phyloP scores from a whole-genome alignment of 2,113 vertebrate genomes.

The Lepus timidus region DNA sequence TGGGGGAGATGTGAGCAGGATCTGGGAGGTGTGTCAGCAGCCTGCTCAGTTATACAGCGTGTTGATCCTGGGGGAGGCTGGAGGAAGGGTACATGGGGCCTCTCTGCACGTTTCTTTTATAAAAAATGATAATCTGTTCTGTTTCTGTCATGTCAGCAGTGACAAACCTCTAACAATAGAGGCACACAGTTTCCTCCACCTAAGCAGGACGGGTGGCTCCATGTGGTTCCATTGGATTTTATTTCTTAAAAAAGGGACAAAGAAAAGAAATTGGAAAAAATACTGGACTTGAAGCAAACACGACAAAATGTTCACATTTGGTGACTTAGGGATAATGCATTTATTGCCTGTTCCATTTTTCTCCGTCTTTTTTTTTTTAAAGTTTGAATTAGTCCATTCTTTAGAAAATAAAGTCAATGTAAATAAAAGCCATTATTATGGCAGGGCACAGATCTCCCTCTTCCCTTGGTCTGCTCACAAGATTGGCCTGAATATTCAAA shows the following conservation, averaged over 20 bases:
- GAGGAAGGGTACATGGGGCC: not conserved
- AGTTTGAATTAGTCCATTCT: not conserved
- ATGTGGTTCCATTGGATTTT: not conserved
- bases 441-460: not conserved
- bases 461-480: not conserved
- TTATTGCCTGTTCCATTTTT: not conserved
- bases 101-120: not conserved
- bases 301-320: not conserved
- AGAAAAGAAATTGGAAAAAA: not conserved
- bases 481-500: not conserved
- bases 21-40: not conserved
- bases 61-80: not conserved
- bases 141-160: not conserved
- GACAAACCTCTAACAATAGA: not conserved
- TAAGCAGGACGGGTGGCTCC: not conserved
- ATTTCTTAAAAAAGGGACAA: not conserved
- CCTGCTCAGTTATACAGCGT: not conserved
- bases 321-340: not conserved
- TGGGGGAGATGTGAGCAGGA: not conserved
- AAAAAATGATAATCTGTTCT: not conserved
- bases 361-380: not conserved
- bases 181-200: not conserved
- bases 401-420: not conserved
- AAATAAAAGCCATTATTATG: slow-evolving; percentile 3
- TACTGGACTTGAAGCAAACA: not conserved